phyloP scores from a whole-genome alignment of 2,888 invertebrate genomes.

The Chalcosyrphus nemorum region DNA sequence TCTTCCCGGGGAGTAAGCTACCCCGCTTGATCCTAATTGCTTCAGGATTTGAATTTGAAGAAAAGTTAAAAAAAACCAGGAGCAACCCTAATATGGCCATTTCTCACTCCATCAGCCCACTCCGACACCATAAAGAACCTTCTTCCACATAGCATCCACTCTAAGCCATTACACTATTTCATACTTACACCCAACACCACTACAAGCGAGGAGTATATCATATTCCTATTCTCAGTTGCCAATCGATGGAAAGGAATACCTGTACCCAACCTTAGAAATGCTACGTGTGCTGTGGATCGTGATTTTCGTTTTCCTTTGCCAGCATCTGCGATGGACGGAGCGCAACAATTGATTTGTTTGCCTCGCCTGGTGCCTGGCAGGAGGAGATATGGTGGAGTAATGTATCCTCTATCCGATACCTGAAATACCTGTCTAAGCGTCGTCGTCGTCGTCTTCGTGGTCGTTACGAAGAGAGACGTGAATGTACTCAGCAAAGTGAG shows the following conservation, averaged over 20 bases:
- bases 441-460: constrained; percentile 6
- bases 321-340: constrained; percentile 29
- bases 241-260: not conserved
- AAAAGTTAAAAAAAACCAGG: too few relatives aligned
- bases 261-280: constrained; percentile 23
- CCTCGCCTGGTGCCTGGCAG: not conserved
- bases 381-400: constrained; percentile 8
- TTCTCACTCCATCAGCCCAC: not conserved
- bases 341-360: constrained; percentile 62
- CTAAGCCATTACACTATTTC: not conserved
- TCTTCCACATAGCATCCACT: not conserved
- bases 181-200: not conserved
- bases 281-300: constrained; percentile 48
- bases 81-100: not conserved
- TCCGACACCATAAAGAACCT: not conserved
- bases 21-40: too few relatives aligned
- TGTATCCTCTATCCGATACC: constrained; percentile 44
- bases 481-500: constrained; percentile 23
- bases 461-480: constrained; percentile 28
- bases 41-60: too few relatives aligned
- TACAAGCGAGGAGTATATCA: constrained; percentile 12
- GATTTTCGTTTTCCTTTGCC: constrained; percentile 60
- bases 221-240: constrained; percentile 31
- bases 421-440: constrained; percentile 67
- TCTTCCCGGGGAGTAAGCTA: too few relatives aligned